Base-by-base conservation (phyloP, 2,797 vertebrate genomes). In the Masticophis lateralis region DNA sequence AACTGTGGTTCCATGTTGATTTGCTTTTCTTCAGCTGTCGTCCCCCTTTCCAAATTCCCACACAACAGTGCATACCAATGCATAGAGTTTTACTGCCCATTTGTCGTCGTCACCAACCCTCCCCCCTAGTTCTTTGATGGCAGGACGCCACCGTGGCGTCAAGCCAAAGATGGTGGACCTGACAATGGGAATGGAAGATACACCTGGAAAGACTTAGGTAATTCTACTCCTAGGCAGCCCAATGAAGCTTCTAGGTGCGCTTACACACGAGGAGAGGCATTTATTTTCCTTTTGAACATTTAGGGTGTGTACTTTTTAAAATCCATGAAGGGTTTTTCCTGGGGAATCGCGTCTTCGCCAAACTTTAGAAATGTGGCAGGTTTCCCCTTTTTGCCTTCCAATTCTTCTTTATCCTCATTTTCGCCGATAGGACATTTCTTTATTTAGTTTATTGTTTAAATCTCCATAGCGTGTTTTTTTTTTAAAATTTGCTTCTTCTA, bases 341-440 rank as follows among this genome's bases (percentile, higher is more conserved):
- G 43, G 60, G 13, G 87, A 63, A 87, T 63, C 14, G 0, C 12
- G 2, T 87, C n/a, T 56, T 13, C 3, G 18, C 16, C 22, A 57
- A 43, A 57, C 25, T 5, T 57, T 69, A 20, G 0, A 0, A 18
- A 4, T 16, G 60, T 6, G 5, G 0, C 0, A 4, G 28, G 5
- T 11, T 16, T 59, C 55, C 20, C 28, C 11, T 13, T 59, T 53
- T 79, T 56, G 74, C 32, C 5, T 56, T 27, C 53, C 1, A 3
- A 1, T 66, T 59, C 18, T 92, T 60, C 12, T 8, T 57, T 18
- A n/a, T 13, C 27, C 37, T 11, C 20, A 47, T 13, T 20, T 89
- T 6, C 9, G 43, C 3, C 12, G 60, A n/a, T 74, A 37, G 32
- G 32, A 74, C 6, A 2, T 37, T 37, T 74, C 9, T 83, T 25